A percentile compares a stretch with the other conserved stretches of the same genome.
Evolutionary conservation across 1,140 invertebrate genomes (phyloP).

Genomic region (Drosophila kurseongensis): DNA sequence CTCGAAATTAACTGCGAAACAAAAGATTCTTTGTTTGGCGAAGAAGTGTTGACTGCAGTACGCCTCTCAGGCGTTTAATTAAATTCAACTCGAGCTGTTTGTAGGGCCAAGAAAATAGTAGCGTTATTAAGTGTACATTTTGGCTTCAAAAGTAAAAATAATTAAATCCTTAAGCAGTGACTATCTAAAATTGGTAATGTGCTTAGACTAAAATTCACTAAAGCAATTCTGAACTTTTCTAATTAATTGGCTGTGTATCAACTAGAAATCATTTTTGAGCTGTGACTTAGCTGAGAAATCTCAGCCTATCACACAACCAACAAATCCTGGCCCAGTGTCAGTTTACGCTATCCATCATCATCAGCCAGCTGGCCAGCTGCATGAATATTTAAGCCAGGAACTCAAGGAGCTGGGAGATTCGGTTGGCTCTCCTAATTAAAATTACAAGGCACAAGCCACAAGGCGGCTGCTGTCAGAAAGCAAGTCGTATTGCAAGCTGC

Average conservation of each 20-base stretch:
- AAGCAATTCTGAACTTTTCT: not conserved
- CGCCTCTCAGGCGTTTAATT: slow-evolving; percentile 30
- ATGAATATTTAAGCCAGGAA: slow-evolving; percentile 49
- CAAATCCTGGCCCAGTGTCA: slow-evolving; percentile 46
- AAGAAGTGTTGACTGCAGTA: slow-evolving; percentile 9
- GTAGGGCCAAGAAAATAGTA: not conserved
- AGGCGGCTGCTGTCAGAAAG: slow-evolving; percentile 29
- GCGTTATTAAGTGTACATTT: not conserved
- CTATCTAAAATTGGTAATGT: not conserved
- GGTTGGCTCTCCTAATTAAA: slow-evolving; percentile 56
- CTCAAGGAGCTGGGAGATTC: slow-evolving; percentile 12
- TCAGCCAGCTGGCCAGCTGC: slow-evolving; percentile 34
- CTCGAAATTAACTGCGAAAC: slow-evolving; percentile 40
- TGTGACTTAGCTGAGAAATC: slow-evolving; percentile 8
- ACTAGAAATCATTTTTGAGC: slow-evolving; percentile 8
- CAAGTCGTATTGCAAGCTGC: slow-evolving; percentile 38
- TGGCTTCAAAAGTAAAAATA: not conserved
- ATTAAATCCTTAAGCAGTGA: no score
- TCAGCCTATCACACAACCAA: slow-evolving; percentile 39
- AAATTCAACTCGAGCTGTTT: slow-evolving; percentile 13
- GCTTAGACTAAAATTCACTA: not conserved
- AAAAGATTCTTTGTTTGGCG: slow-evolving; percentile 40
- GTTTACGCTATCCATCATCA: slow-evolving; percentile 56
- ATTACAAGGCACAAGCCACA: slow-evolving; percentile 35
- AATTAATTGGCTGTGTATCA: not conserved